Percentiles rank a stretch among this genome's conserved stretches.
phyloP scores from a whole-genome alignment of 1,140 invertebrate species.

The Megalonaias nervosa region DNA sequence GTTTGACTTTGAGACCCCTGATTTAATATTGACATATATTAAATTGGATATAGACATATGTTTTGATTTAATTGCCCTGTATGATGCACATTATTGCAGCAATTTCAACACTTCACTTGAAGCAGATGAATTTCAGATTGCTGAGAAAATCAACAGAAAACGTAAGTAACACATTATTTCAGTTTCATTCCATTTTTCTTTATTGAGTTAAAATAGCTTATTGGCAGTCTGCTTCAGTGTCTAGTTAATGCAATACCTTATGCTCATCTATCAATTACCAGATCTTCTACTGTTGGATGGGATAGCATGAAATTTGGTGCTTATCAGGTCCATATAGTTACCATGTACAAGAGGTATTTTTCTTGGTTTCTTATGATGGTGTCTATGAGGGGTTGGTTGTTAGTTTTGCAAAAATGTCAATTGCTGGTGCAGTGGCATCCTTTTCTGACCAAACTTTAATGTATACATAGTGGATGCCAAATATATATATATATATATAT shows the following conservation, averaged over 20 bases:
- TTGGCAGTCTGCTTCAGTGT: not conserved
- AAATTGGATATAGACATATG: not conserved
- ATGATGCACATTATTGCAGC: constrained; percentile 35
- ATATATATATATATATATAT: too few relatives aligned
- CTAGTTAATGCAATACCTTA: not conserved
- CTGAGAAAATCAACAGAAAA: constrained; percentile 63
- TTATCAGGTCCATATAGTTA: not conserved
- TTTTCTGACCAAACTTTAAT: too few relatives aligned
- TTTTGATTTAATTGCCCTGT: not conserved
- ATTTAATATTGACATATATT: not conserved
- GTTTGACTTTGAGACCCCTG: too few relatives aligned
- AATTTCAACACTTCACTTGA: constrained; percentile 49
- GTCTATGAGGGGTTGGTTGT: too few relatives aligned
- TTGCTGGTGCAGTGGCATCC: too few relatives aligned
- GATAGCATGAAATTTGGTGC: not conserved
- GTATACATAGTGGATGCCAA: too few relatives aligned
- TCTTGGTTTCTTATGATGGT: too few relatives aligned
- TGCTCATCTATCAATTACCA: not conserved
- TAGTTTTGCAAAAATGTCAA: too few relatives aligned
- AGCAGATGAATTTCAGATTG: constrained; percentile 65
- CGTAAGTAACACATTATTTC: constrained; percentile 50
- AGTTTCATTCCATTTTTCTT: not conserved
- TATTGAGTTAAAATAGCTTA: not conserved
- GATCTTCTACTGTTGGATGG: not conserved
- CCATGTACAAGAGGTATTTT: too few relatives aligned